Conservation (phyloP, 1,140 invertebrate genomes). For the Zaprionus lachaisei region DNA sequence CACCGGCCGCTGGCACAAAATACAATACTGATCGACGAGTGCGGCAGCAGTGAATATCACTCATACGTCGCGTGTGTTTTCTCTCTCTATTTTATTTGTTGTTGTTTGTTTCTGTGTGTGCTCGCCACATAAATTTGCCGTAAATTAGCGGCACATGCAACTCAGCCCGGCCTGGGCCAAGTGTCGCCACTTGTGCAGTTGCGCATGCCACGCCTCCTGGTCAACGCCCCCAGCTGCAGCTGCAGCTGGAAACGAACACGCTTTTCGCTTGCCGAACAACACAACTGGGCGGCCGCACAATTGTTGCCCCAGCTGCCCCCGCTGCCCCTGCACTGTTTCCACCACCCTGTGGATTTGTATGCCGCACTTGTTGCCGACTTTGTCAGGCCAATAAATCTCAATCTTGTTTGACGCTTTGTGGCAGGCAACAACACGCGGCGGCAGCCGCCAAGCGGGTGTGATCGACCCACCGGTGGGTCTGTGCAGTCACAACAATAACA, state of each 20-base stretch:
- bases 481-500: constrained; percentile 39
- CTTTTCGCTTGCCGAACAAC: constrained; percentile 2
- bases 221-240: constrained; percentile 47
- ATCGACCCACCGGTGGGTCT: constrained; percentile 50
- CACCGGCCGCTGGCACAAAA: constrained; percentile 50
- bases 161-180: constrained; percentile 56
- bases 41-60: constrained; percentile 59
- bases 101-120: constrained; percentile 22
- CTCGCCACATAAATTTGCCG: constrained; percentile 75
- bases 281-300: constrained; percentile 27
- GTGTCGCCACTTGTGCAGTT: constrained; percentile 71
- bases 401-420: constrained; percentile 75
- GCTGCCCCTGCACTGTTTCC: neutral
- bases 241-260: constrained; percentile 21
- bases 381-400: constrained; percentile 78
- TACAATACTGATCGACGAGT: constrained; percentile 57
- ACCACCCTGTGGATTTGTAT: constrained; percentile 53
- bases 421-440: constrained; percentile 62
- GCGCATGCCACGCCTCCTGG: constrained; percentile 54
- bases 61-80: constrained; percentile 66
- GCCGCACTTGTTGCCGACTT: constrained; percentile 69
- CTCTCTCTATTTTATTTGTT: constrained; percentile 4
- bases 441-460: constrained; percentile 45
- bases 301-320: constrained; percentile 41
- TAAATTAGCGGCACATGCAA: constrained; percentile 83